Evolutionary conservation across 2,888 invertebrate species (phyloP), one percentile per base, ranked within the genome.

Genomic region (Chesias legatella): DNA sequence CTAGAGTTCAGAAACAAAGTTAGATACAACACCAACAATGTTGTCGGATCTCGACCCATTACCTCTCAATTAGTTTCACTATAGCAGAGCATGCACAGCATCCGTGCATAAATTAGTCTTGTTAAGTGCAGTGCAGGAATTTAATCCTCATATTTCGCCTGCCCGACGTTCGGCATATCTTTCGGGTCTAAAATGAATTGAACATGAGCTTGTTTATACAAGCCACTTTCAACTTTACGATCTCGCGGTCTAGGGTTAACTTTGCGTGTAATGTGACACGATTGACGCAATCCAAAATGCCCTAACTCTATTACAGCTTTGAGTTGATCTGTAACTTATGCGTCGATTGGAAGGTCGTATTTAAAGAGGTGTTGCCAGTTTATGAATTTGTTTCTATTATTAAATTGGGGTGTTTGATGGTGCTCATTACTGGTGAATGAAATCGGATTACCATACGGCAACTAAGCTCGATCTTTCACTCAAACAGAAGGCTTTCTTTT

Each of bases 91-190:
- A 68, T 61, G 59, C 63, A 53, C 70, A 55, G 75, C 75, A 72
- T 67, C 70, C 73, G 67, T 66, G 78, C 79, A 83, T 84, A 86
- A 85, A 86, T 86, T 86, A 82, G 83, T 77, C 84, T 84, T 76
- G 83, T 86, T 86, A 85, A 86, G 79, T 83, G 83, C 83, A 82
- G 76, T 81, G 76, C 82, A 78, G 81, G 84, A 88, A 84, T 88
- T 85, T 85, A 85, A 86, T 86, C 83, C 85, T 81, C 84, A 86
- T 88, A 86, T 86, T 86, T 86, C 85, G 83, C 79, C 82, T 84
- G 79, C 77, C 67, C 59, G 67, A 64, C 71, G 75, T 78, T 82
- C 76, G 78, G 80, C 76, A 80, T 79, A 82, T 85, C 84, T 85
- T 80, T 83, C 75, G 79, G 74, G 70, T 78, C 71, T 70, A 67